Evolutionary conservation across 2,888 invertebrate species (phyloP).

Genomic region (Tetranychus piercei): DNA sequence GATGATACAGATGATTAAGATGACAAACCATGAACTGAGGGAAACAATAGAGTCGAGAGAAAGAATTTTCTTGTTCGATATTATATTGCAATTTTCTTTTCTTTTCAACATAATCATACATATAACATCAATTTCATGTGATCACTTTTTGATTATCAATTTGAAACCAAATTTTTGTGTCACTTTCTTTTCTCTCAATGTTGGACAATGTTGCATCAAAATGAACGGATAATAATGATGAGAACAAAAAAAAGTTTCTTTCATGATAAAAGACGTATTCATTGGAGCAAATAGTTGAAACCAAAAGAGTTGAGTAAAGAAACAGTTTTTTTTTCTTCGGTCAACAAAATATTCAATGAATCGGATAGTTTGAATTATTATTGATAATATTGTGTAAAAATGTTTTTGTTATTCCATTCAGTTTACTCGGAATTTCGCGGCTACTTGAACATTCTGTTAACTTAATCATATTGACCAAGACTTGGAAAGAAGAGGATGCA

Average conservation of each 20-base stretch:
- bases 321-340: neutral
- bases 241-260: neutral
- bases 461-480: too few relatives aligned
- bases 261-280: neutral
- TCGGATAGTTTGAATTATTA: too few relatives aligned
- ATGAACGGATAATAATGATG: neutral
- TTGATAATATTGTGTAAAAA: too few relatives aligned
- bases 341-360: neutral
- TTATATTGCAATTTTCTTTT: neutral
- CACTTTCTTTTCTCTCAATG: neutral
- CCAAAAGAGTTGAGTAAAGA: neutral
- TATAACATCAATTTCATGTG: neutral
- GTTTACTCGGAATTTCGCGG: too few relatives aligned
- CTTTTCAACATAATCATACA: neutral
- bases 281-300: neutral
- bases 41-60: neutral
- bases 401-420: too few relatives aligned
- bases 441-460: too few relatives aligned
- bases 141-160: constrained; percentile 1
- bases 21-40: neutral
- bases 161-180: neutral
- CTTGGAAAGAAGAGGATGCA: too few relatives aligned
- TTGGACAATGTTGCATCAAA: neutral
- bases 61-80: neutral
- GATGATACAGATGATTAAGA: neutral